Conservation (phyloP, 2,888 invertebrate species). For the Diogma glabrata region DNA sequence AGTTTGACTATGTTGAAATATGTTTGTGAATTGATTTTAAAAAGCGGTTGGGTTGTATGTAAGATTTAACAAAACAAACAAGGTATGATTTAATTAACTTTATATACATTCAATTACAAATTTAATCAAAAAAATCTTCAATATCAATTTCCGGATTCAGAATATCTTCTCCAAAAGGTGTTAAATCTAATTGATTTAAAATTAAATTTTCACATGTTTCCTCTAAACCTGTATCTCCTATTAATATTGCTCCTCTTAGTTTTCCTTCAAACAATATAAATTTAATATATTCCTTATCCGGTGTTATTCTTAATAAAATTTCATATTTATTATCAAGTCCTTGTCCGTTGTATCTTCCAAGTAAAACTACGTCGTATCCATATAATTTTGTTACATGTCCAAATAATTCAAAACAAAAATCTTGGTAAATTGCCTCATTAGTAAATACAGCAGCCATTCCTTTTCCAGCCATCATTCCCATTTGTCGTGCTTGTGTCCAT, state of each 20-base stretch:
- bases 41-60: too few species aligned
- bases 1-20: too few species aligned
- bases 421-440: conserved; percentile 59
- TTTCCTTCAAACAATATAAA: conserved; percentile 72
- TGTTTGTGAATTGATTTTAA: too few species aligned
- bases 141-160: conserved; percentile 93
- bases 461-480: conserved; percentile 90
- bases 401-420: conserved; percentile 96
- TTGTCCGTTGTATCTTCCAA: conserved; percentile 91
- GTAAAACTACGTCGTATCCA: conserved; percentile 80
- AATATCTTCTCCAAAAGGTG: conserved; percentile 79
- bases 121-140: conserved; percentile 97
- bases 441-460: conserved; percentile 60
- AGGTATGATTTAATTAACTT: too few species aligned
- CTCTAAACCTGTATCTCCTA: conserved; percentile 94
- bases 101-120: too few species aligned
- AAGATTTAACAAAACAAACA: too few species aligned
- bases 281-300: conserved; percentile 73
- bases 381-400: conserved; percentile 93
- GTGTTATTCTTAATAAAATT: conserved; percentile 72
- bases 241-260: conserved; percentile 86
- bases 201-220: conserved; percentile 98
- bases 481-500: conserved; percentile 97
- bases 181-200: conserved; percentile 83
- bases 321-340: conserved; percentile 70